Evolutionary conservation across 2,888 invertebrate species (phyloP), one percentile per base, ranked within the genome.

Genomic region (Euphydryas editha): DNA sequence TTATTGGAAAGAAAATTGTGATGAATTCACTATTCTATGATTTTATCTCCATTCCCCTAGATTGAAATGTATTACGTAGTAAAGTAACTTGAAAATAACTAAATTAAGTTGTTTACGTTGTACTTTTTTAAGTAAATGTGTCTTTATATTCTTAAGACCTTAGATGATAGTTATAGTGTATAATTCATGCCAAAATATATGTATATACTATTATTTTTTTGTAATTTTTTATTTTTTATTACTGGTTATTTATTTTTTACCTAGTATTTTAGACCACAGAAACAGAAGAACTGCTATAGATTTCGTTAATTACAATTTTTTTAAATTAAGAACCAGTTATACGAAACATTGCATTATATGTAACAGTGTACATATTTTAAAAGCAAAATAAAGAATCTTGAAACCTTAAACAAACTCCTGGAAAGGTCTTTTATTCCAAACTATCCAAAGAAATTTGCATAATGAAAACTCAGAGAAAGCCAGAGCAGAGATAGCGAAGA

Each of bases 1-100:
- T 80, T 83, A 84, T 84, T 83, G 82, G 79, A 79, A 81, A 79
- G 81, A 83, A 83, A 73, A 71, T 68, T 71, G 63, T 57, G 68
- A 69, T 58, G 65, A 72, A 68, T 71, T 68, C 59, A 62, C 37
- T 17, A 59, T 47, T 56, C 47, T 55, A 18, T 60, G 37, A 46
- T 65, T 68, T 65, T 65, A 55, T 60, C 36, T 61, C 39, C 30
- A 18, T 20, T 46, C 47, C 17, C 13, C 20, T 42, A 11, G 15
- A 57, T 42, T 20, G 18, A 18, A 47, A n/a, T 49, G 8, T 47
- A 57, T 36, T 56, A 39, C 47, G 37, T 21, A 30, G 18, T 62
- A 4, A 15, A 39, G 39, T 11, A 11, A 15, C 11, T 39, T 8
- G 3, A 39, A 2, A 39, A 39, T 11, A 11, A 39, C 1, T 39